Base-by-base conservation (phyloP, 2,888 invertebrate genomes). In the Pheosia gnoma region DNA sequence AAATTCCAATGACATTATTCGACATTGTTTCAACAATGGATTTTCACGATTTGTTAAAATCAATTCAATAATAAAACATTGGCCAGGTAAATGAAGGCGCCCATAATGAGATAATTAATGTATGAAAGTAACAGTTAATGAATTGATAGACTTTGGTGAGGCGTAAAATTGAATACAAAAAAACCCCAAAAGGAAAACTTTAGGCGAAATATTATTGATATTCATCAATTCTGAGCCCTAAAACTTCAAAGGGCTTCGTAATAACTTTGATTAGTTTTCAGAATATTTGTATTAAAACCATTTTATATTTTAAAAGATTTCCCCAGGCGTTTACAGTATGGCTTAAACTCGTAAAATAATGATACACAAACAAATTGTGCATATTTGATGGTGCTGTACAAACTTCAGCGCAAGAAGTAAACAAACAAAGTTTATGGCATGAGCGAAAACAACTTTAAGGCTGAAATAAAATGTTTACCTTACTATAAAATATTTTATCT, bases 291-390 rank as follows among this genome's bases (percentile, higher is more conserved):
- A 43, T 9, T 43, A 43, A 43, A 43, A 43, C 9, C 9, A 43
- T 43, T 43, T 43, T 43, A 43, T 8, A 43, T 4, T 43, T 8
- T 6, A n/a, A n/a, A 47, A 47, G 47, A 47, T 47, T 47, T 58
- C 61, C 61, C 61, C 55, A 54, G 61, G 47, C 58, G 43, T 51
- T 25, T 58, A 39, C 55, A 52, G n/a, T 38, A 11, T 38, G 36
- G 47, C 47, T 47, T n/a, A 47, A 25, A 47, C 47, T 47, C 47
- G 25, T 47, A n/a, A 47, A 47, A 47, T 47, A 47, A 47, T n/a
- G n/a, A 47, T 47, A 47, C 47, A 47, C 47, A 47, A 47, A 47
- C 47, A 47, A 47, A 47, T 47, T 47, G 47, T 47, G 47, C 47
- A 47, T 47, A 9, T n/a, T 47, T n/a, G 11, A 47, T n/a, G 11